Base-by-base conservation (phyloP, 2,888 invertebrate genomes). In the Panopea generosa region DNA sequence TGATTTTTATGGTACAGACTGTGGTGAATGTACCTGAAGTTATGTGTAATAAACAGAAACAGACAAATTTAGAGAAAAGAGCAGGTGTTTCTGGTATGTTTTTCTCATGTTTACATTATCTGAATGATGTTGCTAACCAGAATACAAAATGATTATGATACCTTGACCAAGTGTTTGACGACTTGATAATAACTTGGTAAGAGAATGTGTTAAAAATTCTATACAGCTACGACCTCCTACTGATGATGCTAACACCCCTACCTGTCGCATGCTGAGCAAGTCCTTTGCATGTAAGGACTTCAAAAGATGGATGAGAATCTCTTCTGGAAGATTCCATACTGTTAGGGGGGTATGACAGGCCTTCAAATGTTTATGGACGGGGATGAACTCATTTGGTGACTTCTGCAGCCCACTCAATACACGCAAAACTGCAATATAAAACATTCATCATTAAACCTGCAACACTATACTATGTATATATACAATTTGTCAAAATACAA, bases 281-380 rank as follows among this genome's bases (percentile, higher is more conserved):
- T 91, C 91, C 60, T 83, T 84, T 22, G 91, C 84, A 67, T 90
- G 90, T n/a, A 91, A 68, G 14, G 83, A 84, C 61, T 85, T 84
- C 43, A 91, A 77, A 16, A 91, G 79, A 69, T 84, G 85, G 3
- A 91, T 63, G 16, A 90, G 50, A 1, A 91, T 71, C 77, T 91
- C 90, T 53, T 90, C 88, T 45, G 91, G 91, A 6, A 91, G 77
- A 49, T 87, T 84, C 89, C 90, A 90, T 81, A 90, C 85, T 55
- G 89, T 87, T 24, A 88, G 85, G 26, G 86, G 77, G 3, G 87
- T 86, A 20, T 68, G 63, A 9, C 81, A 81, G 11, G 86, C 85
- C 16, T 83, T 66, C 16, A 81, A 59, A 57, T 84, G 83, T 63
- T 83, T 83, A 61, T 86, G 86, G 43, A 87, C 85, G 3, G 86